phyloP scores from a whole-genome alignment of 2,888 invertebrate genomes.

The Limnephilus lunatus region DNA sequence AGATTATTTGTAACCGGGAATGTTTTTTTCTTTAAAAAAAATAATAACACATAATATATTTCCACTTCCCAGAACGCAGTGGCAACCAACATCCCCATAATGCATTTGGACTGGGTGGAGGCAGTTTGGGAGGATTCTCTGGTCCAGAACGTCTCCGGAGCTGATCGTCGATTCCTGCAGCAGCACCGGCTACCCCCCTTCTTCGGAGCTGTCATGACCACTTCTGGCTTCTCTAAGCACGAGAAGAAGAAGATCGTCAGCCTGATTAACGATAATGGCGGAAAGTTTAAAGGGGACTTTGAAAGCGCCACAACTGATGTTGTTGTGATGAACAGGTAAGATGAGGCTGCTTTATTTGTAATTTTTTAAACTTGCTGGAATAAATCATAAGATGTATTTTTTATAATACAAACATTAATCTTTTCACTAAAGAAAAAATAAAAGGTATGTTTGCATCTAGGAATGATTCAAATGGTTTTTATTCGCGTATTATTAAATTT shows the following conservation, averaged over 20 bases:
- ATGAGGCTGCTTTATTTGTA: conserved; percentile 61
- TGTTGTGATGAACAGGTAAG: conserved; percentile 78
- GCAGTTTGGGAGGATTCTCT: conserved; percentile 88
- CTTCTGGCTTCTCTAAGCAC: conserved; percentile 83
- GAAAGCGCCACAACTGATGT: conserved; percentile 77
- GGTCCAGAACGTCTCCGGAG: conserved; percentile 79
- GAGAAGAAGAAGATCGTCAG: conserved; percentile 82
- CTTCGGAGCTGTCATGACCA: conserved; percentile 86
- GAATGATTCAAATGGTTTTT: too few relatives aligned
- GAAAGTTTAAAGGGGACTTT: conserved; percentile 77
- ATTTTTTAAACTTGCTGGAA: not conserved
- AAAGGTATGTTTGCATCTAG: too few relatives aligned
- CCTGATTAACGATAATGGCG: conserved; percentile 86
- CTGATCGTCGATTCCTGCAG: conserved; percentile 80
- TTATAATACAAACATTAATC: too few relatives aligned
- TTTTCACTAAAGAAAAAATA: too few relatives aligned
- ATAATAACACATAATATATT: too few relatives aligned
- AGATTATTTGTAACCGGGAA: too few relatives aligned
- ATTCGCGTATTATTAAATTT: not conserved
- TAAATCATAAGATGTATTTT: not conserved
- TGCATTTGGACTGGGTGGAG: conserved; percentile 88
- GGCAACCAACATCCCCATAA: conserved; percentile 82
- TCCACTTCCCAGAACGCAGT: conserved; percentile 79
- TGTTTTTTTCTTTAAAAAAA: too few relatives aligned
- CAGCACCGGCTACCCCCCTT: conserved; percentile 83